Evolutionary conservation across 2,797 vertebrate species (phyloP).

Genomic region (Cottoperca gobio): DNA sequence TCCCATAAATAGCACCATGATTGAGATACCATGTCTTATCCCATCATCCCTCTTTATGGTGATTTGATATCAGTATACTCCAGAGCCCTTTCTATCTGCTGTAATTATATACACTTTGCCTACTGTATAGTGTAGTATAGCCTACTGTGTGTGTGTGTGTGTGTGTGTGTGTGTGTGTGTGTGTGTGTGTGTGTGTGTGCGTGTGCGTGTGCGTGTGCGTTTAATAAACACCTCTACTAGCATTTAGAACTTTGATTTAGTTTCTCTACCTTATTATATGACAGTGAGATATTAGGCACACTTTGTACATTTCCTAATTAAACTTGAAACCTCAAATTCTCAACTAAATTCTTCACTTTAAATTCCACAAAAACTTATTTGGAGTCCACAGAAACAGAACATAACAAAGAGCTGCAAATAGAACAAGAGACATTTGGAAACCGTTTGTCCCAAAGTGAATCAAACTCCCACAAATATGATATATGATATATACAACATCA

Average conservation of each 20-base stretch:
- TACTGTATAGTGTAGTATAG: background rate
- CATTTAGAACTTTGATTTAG: background rate
- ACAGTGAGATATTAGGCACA: background rate
- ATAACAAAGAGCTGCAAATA: background rate
- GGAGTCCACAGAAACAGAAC: background rate
- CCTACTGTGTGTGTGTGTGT: background rate
- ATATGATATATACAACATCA: background rate
- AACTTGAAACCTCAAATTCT: too few species aligned
- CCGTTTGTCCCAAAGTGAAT: background rate
- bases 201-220: too few species aligned
- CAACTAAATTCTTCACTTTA: too few species aligned
- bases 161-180: background rate
- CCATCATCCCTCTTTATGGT: slow-evolving; percentile 23
- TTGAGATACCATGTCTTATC: slow-evolving; percentile 18
- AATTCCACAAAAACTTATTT: too few species aligned
- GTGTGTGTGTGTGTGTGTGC: background rate
- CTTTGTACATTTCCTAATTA: background rate
- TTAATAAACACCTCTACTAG: too few species aligned
- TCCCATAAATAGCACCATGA: slow-evolving; percentile 25
- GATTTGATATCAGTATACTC: slow-evolving; percentile 32
- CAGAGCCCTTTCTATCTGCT: slow-evolving; percentile 10
- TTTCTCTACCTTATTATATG: background rate
- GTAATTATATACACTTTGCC: slow-evolving; percentile 4
- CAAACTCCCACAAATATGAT: background rate
- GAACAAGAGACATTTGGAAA: background rate